phyloP scores from a whole-genome alignment of 2,113 vertebrate genomes.

The Plecotus auritus region DNA sequence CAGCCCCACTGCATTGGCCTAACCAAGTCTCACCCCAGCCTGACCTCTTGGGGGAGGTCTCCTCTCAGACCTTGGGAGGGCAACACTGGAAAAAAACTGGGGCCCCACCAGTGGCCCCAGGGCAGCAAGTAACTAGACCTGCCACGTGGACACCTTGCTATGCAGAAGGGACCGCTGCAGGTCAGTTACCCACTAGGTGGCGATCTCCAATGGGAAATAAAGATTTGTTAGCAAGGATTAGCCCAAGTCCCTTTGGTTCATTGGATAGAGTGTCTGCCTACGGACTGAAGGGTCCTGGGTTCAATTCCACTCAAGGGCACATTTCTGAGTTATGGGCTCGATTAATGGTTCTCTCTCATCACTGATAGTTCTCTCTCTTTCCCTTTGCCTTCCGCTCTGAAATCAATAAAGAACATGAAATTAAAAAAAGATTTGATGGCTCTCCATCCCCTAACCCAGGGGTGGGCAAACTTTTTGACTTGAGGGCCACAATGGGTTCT shows the following conservation, averaged over 20 bases:
- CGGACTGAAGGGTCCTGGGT: too few relatives aligned
- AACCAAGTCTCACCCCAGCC: background rate
- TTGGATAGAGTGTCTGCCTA: too few relatives aligned
- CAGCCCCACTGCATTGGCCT: background rate
- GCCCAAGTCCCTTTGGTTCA: too few relatives aligned
- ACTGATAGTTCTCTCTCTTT: too few relatives aligned
- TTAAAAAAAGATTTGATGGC: background rate
- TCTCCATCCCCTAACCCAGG: background rate
- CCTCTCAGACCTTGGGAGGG: background rate
- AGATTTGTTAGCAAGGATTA: background rate
- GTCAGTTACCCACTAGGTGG: background rate
- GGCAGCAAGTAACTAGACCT: background rate
- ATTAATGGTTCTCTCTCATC: too few relatives aligned
- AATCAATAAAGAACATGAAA: too few relatives aligned
- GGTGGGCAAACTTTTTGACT: too few relatives aligned
- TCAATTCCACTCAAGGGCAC: too few relatives aligned
- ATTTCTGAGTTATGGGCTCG: too few relatives aligned
- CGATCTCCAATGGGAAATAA: background rate
- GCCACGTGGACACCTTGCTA: background rate
- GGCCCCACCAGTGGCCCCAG: background rate
- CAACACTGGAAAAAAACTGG: background rate
- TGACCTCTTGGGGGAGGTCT: background rate
- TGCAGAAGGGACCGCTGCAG: background rate
- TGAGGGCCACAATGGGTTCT: too few relatives aligned
- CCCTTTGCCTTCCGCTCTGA: too few relatives aligned